Conservation (phyloP, 1,140 invertebrate genomes). For the Vollenhovia emeryi region DNA sequence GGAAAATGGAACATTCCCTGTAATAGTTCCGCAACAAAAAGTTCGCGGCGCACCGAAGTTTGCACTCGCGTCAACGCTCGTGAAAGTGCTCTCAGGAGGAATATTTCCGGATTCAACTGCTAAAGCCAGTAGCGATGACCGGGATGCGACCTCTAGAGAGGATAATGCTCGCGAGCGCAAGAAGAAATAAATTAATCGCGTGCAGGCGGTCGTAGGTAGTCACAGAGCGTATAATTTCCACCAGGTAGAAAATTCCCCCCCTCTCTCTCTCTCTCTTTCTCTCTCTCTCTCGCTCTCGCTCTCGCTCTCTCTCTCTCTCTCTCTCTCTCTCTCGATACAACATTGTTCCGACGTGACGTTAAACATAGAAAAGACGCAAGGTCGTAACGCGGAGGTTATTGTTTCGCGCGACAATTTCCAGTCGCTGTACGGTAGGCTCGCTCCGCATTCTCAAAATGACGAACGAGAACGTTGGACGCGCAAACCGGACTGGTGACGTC, state of each 20-base stretch:
- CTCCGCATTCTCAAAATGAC: neutral
- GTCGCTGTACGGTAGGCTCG: neutral
- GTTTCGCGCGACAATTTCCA: neutral
- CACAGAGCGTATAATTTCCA: conserved; percentile 61
- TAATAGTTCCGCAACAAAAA: conserved; percentile 37
- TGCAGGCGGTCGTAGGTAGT: conserved; percentile 47
- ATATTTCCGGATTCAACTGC: conserved; percentile 57
- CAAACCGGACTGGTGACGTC: conserved; percentile 32
- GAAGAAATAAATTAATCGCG: conserved; percentile 73
- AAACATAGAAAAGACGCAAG: neutral
- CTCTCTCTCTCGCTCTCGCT: too few relatives aligned
- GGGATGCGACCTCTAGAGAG: conserved; percentile 48
- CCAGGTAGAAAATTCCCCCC: conserved; percentile 57
- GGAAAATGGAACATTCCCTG: neutral
- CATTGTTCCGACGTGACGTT: neutral
- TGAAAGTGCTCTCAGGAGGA: conserved; percentile 54
- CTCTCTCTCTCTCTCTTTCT: neutral
- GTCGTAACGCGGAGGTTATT: neutral
- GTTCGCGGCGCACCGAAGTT: conserved; percentile 23
- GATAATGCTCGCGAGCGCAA: conserved; percentile 44
- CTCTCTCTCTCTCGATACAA: too few relatives aligned
- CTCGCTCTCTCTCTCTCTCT: too few relatives aligned
- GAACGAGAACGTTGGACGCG: conserved; percentile 6
- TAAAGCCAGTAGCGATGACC: conserved; percentile 55
- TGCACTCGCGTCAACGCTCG: conserved; percentile 45